Conservation (phyloP, 64 coral and sea anemone genomes). For the Pocillopora verrucosa region DNA sequence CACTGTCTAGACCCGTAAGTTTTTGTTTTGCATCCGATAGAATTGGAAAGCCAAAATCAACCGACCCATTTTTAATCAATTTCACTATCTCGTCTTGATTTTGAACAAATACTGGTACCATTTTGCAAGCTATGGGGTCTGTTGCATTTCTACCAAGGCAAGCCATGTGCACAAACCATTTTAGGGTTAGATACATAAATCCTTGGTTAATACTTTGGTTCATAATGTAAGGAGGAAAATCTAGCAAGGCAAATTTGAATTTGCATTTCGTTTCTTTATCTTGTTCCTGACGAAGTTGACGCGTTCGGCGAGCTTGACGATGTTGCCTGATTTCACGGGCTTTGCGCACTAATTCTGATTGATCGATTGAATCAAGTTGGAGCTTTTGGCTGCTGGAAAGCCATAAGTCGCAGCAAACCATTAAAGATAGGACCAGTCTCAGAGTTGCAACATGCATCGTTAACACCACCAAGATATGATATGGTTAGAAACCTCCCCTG, state of each 20-base stretch:
- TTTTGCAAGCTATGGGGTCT: not conserved
- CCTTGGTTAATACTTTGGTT: not conserved
- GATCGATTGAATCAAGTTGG: not conserved
- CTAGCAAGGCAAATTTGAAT: not conserved
- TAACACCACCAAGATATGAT: too few species aligned
- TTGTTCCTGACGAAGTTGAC: not conserved
- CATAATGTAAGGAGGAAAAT: slow-evolving; percentile 33
- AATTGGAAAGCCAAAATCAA: slow-evolving; percentile 40
- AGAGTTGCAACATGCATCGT: too few species aligned
- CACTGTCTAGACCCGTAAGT: not conserved
- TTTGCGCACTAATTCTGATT: not conserved
- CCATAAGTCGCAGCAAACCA: not conserved
- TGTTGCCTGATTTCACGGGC: not conserved
- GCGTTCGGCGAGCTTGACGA: not conserved
- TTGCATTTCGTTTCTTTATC: not conserved
- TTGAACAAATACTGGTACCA: not conserved
- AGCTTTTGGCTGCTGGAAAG: not conserved
- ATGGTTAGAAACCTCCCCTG: too few species aligned
- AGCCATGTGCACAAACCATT: not conserved
- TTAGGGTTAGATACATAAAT: not conserved
- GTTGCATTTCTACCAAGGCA: not conserved
- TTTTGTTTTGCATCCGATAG: not conserved
- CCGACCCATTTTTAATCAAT: not conserved
- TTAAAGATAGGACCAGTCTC: too few species aligned
- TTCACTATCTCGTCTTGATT: not conserved